Evolutionary conservation across 2,797 vertebrate genomes (phyloP).

Genomic region (Petrocephalus schoutedeni): DNA sequence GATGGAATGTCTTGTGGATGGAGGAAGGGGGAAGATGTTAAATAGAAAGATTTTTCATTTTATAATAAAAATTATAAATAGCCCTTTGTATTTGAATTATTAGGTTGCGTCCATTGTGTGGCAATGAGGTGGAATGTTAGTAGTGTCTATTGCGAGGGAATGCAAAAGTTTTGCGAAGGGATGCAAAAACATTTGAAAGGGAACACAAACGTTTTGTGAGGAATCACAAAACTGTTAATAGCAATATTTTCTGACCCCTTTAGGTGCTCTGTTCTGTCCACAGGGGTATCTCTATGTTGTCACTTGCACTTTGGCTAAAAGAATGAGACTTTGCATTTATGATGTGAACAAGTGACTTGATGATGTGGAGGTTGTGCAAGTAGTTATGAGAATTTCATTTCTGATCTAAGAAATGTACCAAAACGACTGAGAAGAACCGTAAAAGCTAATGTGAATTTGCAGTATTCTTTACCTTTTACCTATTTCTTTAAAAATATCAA

Average conservation of each 20-base stretch:
- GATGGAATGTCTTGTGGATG: too few species aligned
- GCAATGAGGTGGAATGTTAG: background rate
- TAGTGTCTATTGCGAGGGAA: background rate
- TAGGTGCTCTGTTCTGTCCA: background rate
- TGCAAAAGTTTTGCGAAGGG: background rate
- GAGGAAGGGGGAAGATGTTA: too few species aligned
- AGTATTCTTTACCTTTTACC: background rate
- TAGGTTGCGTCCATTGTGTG: background rate
- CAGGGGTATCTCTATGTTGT: background rate
- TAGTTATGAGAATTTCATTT: too few species aligned
- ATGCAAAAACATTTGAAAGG: background rate
- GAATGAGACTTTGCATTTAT: too few species aligned
- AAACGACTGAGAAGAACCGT: background rate
- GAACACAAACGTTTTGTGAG: background rate
- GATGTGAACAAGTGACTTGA: too few species aligned
- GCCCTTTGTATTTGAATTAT: too few species aligned
- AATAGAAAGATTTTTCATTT: too few species aligned
- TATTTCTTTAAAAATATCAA: background rate
- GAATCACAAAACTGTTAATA: background rate
- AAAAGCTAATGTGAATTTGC: background rate
- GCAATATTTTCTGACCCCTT: background rate
- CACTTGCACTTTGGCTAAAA: too few species aligned
- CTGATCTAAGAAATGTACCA: too few species aligned
- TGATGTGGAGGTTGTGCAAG: too few species aligned
- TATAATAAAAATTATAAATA: too few species aligned